Conservation (phyloP, 2,113 vertebrate species). For the Aramus guarauna region DNA sequence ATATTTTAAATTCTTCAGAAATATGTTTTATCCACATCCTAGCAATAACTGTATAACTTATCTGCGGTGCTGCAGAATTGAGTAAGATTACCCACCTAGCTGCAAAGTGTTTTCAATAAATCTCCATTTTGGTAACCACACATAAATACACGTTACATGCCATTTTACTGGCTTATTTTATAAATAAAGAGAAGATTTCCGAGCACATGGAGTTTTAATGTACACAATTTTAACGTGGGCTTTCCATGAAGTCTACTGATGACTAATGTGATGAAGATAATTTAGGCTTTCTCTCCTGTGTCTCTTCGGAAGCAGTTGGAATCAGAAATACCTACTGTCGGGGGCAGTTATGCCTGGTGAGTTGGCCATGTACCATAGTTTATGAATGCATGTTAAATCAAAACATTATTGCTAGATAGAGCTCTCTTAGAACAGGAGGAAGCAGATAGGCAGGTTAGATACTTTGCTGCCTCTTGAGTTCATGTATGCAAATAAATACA, state of each 20-base stretch:
- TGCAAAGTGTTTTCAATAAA: background rate
- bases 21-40: background rate
- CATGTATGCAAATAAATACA: background rate
- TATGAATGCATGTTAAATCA: background rate
- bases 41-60: background rate
- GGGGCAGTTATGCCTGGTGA: background rate
- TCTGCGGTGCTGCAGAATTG: accelerated
- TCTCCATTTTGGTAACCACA: background rate
- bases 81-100: background rate
- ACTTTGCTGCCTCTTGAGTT: background rate
- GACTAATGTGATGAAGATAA: background rate
- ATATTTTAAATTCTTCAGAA: background rate
- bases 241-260: background rate
- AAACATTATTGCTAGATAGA: background rate
- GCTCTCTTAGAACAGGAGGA: background rate
- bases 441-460: background rate
- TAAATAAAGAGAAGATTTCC: background rate
- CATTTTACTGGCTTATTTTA: background rate
- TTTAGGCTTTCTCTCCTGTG: background rate
- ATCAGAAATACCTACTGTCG: background rate
- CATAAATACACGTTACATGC: background rate
- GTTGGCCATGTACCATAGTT: background rate
- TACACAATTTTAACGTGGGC: background rate
- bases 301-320: background rate
- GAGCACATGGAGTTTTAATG: background rate